Evolutionary conservation across 2,888 invertebrate genomes (phyloP), one percentile per base, ranked within the genome.

Genomic region (Norana najaformis): DNA sequence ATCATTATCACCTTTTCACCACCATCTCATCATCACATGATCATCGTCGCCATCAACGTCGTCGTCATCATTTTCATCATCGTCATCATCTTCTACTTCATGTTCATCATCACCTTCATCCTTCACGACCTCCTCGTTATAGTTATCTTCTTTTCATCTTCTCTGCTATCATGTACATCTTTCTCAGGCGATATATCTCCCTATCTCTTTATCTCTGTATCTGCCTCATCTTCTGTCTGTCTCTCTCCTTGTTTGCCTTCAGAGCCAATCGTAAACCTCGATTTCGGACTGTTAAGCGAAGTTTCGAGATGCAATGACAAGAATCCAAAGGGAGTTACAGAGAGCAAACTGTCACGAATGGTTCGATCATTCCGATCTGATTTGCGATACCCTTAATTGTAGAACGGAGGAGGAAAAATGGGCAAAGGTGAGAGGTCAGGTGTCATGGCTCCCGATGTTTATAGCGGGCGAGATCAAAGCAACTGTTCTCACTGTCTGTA

Each of bases 351-450:
- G 69, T 69, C 69, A n/a, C n/a, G 5, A n/a, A 2, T n/a, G 30
- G n/a, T n/a, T n/a, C 69, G n/a, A n/a, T 69, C 69, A 69, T 69
- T 47, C 47, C 47, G 8, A 23, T 23, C 47, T 47, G 47, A 47
- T 23, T 5, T 69, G 69, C 11, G 69, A 1, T 5, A 69, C n/a
- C 69, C 69, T 1, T 0, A n/a, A 69, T n/a, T n/a, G 69, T 8
- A n/a, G 69, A 69, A 69, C 69, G 69, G 69, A 69, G n/a, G 30
- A n/a, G 69, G n/a, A 69, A 69, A 69, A n/a, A n/a, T 69, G 69
- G 69, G 69, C n/a, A 30, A 47, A 23, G 47, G 47, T 23, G 47
- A 47, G 47, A 47, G 47, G 47, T 47, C 47, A 69, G 11, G 69
- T 1, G 69, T n/a, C n/a, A n/a, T 1, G 69, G n/a, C 0, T 30